phyloP scores from a whole-genome alignment of 2,888 invertebrate species.

The Galerucella calmariensis region DNA sequence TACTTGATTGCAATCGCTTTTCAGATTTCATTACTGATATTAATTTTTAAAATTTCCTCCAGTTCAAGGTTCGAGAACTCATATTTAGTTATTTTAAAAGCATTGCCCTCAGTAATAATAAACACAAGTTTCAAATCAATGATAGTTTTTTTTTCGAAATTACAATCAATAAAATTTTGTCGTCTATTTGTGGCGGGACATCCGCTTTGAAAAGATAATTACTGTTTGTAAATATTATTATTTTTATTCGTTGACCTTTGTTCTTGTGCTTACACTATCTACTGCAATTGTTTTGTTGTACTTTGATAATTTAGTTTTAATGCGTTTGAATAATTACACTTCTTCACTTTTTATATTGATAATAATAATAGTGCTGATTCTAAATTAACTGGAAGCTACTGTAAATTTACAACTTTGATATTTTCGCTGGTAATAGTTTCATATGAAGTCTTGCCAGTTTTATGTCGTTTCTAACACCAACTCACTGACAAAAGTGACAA shows the following conservation, averaged over 20 bases:
- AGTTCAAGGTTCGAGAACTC: too few relatives aligned
- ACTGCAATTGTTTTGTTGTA: neutral
- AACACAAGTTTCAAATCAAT: neutral
- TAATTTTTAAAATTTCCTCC: too few relatives aligned
- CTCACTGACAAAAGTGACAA: slow-evolving; percentile 3
- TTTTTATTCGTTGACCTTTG: neutral
- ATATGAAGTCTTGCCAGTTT: too few relatives aligned
- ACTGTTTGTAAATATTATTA: neutral
- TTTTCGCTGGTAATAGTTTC: too few relatives aligned
- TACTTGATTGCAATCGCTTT: too few relatives aligned
- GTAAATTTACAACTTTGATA: too few relatives aligned
- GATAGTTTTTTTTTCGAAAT: neutral
- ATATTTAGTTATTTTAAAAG: too few relatives aligned
- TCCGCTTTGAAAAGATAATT: neutral
- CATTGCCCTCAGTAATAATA: neutral
- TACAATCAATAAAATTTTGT: neutral
- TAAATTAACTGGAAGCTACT: too few relatives aligned
- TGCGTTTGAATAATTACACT: too few relatives aligned
- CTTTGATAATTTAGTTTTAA: neutral
- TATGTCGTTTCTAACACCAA: neutral
- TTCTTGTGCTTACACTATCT: neutral
- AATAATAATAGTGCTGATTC: too few relatives aligned
- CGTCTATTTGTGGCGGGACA: neutral
- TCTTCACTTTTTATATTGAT: too few relatives aligned
- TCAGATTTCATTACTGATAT: too few relatives aligned